Conservation (phyloP, 2,113 vertebrate species). For the Amphiprion ocellaris region DNA sequence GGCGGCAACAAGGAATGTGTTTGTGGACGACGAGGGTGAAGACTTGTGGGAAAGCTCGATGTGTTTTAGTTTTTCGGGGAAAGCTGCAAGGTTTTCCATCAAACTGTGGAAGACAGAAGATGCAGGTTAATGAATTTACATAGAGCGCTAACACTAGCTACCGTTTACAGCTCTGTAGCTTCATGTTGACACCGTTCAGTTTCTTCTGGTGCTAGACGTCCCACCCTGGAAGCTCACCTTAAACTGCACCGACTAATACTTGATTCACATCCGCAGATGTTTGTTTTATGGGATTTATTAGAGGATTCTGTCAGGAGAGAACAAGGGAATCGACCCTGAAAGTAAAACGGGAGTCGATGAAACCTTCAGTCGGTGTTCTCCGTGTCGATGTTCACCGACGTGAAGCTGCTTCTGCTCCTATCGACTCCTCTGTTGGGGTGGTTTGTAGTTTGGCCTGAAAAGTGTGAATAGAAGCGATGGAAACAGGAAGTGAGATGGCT, state of each 20-base stretch:
- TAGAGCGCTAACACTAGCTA: too few relatives aligned
- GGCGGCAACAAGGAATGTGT: too few relatives aligned
- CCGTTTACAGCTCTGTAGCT: too few relatives aligned
- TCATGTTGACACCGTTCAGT: background rate
- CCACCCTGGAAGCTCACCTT: slow-evolving; percentile 38
- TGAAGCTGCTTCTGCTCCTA: too few relatives aligned
- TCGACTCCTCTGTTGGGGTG: background rate
- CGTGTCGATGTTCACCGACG: too few relatives aligned
- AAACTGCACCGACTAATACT: slow-evolving; percentile 49
- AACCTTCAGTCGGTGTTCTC: too few relatives aligned
- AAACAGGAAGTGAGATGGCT: slow-evolving; percentile 32
- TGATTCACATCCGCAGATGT: slow-evolving; percentile 39
- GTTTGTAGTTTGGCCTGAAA: slow-evolving; percentile 37
- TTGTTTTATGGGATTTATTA: slow-evolving; percentile 42
- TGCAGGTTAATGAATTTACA: too few relatives aligned
- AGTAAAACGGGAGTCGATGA: background rate
- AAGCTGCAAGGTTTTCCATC: too few relatives aligned
- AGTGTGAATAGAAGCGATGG: background rate
- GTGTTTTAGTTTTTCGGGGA: too few relatives aligned
- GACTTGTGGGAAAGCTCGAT: too few relatives aligned
- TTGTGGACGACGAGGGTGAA: background rate
- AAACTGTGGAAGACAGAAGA: too few relatives aligned
- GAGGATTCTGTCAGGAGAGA: slow-evolving; percentile 18
- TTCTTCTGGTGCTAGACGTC: slow-evolving; percentile 50
- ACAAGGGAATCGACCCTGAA: slow-evolving; percentile 52